These are phyloP conservation scores for Amphiura filiformis DNA, from an alignment of 35 echinoderm and acorn worm species.

Conservation along the genomic window DNA sequence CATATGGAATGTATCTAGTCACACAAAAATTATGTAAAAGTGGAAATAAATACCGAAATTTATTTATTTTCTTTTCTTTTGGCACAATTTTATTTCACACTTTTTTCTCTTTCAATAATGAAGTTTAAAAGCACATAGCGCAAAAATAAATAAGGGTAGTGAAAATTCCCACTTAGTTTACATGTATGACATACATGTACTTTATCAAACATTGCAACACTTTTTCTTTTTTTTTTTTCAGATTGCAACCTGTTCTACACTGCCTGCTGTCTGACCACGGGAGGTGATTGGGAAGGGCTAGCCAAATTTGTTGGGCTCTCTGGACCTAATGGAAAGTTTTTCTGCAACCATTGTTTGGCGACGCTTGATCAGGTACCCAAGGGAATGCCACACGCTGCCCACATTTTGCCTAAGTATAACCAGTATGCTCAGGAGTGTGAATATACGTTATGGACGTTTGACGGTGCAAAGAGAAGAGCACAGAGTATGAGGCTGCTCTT, in stretches of 20 bases:
- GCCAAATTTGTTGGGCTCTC: background rate
- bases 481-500: background rate
- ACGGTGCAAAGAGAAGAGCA: background rate
- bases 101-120: no score
- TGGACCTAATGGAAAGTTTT: slow-evolving; percentile 7
- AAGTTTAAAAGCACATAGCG: no score
- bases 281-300: background rate
- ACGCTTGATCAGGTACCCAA: background rate
- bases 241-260: background rate
- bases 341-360: background rate
- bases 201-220: no score
- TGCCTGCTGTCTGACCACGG: background rate
- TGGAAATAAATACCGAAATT: no score
- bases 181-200: no score
- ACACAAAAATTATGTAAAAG: no score
- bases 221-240: background rate
- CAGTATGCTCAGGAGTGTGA: background rate
- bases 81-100: no score
- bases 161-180: no score
- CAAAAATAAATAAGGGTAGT: no score
- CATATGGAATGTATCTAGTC: no score
- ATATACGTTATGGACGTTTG: background rate
- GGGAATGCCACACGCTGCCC: background rate
- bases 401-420: background rate
- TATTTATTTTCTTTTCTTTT: no score